phyloP scores from a whole-genome alignment of 2,888 invertebrate genomes.

The Byasa hedistus region DNA sequence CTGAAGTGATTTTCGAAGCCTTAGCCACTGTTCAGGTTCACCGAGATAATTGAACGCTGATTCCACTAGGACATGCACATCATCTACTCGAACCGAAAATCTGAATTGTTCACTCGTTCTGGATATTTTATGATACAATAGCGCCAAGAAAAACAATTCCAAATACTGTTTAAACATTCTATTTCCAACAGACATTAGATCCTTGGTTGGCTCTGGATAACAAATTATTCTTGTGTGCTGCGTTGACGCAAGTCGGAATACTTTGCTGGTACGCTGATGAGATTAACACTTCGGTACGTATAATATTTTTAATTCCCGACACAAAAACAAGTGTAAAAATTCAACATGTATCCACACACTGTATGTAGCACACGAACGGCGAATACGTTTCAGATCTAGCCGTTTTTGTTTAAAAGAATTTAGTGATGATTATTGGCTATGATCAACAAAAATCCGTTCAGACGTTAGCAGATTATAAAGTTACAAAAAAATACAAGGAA shows the following conservation, averaged over 20 bases:
- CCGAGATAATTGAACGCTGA: too few species aligned
- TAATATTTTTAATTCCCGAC: conserved; percentile 3
- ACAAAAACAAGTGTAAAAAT: not conserved
- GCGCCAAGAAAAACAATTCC: too few species aligned
- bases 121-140: too few species aligned
- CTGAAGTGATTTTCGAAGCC: too few species aligned
- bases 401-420: not conserved
- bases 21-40: too few species aligned
- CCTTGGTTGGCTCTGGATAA: conserved; percentile 64
- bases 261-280: conserved; percentile 70
- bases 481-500: too few species aligned
- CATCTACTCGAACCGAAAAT: too few species aligned
- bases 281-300: conserved; percentile 59
- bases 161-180: too few species aligned
- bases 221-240: conserved; percentile 63
- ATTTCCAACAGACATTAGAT: conserved; percentile 49
- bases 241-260: conserved; percentile 63
- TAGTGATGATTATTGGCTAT: not conserved
- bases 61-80: too few species aligned
- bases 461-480: not conserved
- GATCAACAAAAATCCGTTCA: not conserved
- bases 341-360: too few species aligned
- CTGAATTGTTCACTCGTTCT: too few species aligned
- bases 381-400: not conserved
- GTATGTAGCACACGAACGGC: not conserved